Evolutionary conservation across 2,797 vertebrate genomes (phyloP).

Genomic region (Bucorvus abyssinicus): DNA sequence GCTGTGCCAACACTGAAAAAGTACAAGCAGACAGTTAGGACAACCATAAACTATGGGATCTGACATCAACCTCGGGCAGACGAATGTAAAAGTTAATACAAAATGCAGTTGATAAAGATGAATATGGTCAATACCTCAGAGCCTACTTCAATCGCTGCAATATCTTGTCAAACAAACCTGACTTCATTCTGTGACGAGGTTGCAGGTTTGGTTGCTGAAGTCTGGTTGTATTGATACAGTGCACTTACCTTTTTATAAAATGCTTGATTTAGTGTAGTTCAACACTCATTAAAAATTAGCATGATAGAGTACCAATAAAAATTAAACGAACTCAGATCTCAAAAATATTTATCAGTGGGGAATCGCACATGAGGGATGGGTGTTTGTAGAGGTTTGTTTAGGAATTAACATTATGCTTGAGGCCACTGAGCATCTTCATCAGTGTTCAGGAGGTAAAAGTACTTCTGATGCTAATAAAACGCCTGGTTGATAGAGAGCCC

Average conservation of each 20-base stretch:
- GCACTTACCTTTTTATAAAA: neutral
- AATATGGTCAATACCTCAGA: neutral
- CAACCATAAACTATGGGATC: neutral
- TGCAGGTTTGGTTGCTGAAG: neutral
- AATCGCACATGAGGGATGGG: neutral
- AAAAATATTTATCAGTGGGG: neutral
- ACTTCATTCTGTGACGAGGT: neutral
- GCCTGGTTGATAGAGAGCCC: neutral
- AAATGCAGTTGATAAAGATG: neutral
- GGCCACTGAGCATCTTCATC: neutral
- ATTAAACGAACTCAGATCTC: neutral
- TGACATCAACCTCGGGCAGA: neutral
- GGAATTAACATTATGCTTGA: neutral
- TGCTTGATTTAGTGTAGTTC: neutral
- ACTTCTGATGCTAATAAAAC: neutral
- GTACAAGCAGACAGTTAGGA: neutral
- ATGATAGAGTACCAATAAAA: neutral
- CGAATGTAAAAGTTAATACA: neutral
- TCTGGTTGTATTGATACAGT: neutral
- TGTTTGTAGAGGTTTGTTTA: neutral
- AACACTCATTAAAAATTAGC: neutral
- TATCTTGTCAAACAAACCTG: neutral
- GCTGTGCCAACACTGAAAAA: neutral
- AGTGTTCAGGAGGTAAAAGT: neutral
- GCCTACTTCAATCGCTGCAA: neutral